Base-by-base conservation (phyloP, 37 sponge, comb jelly and placozoan genomes). In the Hexactinellida sp. region DNA sequence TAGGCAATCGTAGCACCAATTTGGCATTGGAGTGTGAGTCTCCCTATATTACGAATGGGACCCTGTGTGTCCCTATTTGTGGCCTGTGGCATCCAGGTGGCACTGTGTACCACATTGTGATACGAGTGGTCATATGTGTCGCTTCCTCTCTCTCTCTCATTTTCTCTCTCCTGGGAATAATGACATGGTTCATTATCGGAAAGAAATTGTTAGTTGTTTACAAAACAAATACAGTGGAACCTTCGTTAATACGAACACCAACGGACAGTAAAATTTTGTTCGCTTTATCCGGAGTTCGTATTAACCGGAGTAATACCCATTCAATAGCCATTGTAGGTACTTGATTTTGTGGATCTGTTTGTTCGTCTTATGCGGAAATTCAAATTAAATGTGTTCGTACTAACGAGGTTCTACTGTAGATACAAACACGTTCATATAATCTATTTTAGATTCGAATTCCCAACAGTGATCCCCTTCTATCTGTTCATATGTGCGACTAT, bases 191-290 rank as follows among this genome's bases (percentile, higher is more conserved):
- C 1, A 63, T 25, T 3, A 63, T 63, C 13, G 76, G 76, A 28
- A 63, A 63, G 76, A 63, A 63, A 63, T n/a, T 63, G 76, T 63
- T 32, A 63, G 76, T 63, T 63, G n/a, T n/a, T n/a, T n/a, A n/a
- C n/a, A n/a, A n/a, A n/a, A n/a, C n/a, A n/a, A n/a, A n/a, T n/a
- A n/a, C n/a, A n/a, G n/a, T n/a, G n/a, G n/a, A n/a, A n/a, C n/a
- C n/a, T n/a, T n/a, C n/a, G n/a, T n/a, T n/a, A n/a, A n/a, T n/a
- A n/a, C n/a, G n/a, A n/a, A n/a, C n/a, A n/a, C n/a, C n/a, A n/a
- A n/a, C n/a, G n/a, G n/a, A n/a, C n/a, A n/a, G n/a, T n/a, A n/a
- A n/a, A n/a, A n/a, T n/a, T n/a, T n/a, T n/a, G n/a, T n/a, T n/a
- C n/a, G n/a, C n/a, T n/a, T n/a, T n/a, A n/a, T n/a, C n/a, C n/a